A percentile compares a stretch with the other conserved stretches of the same genome.
These are phyloP conservation scores for Strongylocentrotus purpuratus DNA, from an alignment of 35 echinoderm and acorn worm genomes.

Conservation along the genomic window DNA sequence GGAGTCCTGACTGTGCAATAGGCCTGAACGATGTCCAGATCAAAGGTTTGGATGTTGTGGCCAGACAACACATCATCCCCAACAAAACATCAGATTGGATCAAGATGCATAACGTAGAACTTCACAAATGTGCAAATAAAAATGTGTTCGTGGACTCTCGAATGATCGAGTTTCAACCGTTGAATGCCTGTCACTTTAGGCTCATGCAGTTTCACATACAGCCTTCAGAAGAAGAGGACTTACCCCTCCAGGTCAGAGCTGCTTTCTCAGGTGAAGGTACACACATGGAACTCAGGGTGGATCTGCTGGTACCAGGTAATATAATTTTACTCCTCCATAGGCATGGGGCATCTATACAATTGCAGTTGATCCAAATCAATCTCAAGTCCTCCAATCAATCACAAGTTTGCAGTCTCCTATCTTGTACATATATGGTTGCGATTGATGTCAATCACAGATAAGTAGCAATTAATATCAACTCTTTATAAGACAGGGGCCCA, in stretches of 20 bases:
- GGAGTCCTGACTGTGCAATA: constrained; percentile 87
- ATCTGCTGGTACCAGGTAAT: constrained; percentile 83
- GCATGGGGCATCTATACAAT: too few species aligned
- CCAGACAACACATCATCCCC: constrained; percentile 87
- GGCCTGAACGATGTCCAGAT: constrained; percentile 91
- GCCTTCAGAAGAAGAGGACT: constrained; percentile 63
- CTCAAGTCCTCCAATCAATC: too few species aligned
- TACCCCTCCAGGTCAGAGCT: constrained; percentile 82
- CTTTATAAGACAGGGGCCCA: too few species aligned
- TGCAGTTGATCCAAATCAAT: too few species aligned
- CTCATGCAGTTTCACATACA: constrained; percentile 76
- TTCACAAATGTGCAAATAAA: constrained; percentile 92
- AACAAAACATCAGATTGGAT: constrained; percentile 88
- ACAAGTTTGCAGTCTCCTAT: too few species aligned
- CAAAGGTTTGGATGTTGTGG: constrained; percentile 76
- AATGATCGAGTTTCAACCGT: constrained; percentile 77
- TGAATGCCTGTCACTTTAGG: constrained; percentile 88
- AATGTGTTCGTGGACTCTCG: constrained; percentile 85
- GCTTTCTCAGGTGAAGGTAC: constrained; percentile 80
- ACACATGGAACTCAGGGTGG: constrained; percentile 85
- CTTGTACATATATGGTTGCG: too few species aligned
- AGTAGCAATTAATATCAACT: too few species aligned
- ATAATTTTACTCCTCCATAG: background rate
- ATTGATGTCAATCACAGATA: too few species aligned
- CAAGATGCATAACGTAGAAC: constrained; percentile 76